Evolutionary conservation across 1,140 invertebrate species (phyloP).

Genomic region (Oryctes rhinoceros): DNA sequence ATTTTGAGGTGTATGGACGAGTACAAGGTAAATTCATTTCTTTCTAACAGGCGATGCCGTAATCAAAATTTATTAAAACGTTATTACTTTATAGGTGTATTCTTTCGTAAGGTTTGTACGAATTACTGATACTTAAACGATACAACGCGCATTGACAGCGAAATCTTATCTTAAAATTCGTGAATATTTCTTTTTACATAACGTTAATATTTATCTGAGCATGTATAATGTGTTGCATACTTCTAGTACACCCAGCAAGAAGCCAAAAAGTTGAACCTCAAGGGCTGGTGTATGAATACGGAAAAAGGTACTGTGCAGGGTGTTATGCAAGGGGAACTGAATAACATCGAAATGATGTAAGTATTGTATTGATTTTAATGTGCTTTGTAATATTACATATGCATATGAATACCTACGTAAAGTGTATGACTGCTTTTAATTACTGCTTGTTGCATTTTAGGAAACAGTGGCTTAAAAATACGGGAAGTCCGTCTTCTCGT

Average conservation of each 20-base stretch:
- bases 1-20: constrained; percentile 71
- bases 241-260: constrained; percentile 70
- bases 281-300: constrained; percentile 83
- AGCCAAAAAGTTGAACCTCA: constrained; percentile 71
- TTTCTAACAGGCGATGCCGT: neutral
- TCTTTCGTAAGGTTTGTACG: constrained; percentile 69
- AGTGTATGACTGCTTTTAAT: neutral
- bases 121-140: neutral
- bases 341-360: constrained; percentile 75
- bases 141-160: too few relatives aligned
- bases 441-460: constrained; percentile 59
- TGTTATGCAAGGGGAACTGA: constrained; percentile 70
- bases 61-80: neutral
- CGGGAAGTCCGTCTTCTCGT: constrained; percentile 72
- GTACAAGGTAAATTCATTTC: constrained; percentile 65
- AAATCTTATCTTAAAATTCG: neutral
- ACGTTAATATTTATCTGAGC: neutral
- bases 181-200: neutral
- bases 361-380: neutral
- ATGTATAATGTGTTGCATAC: constrained; percentile 38
- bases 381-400: neutral
- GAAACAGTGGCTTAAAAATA: constrained; percentile 74
- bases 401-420: too few relatives aligned
- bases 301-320: constrained; percentile 75
- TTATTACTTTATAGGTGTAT: constrained; percentile 63